Conservation (phyloP, 1,140 invertebrate species). For the Ceratina calcarata region DNA sequence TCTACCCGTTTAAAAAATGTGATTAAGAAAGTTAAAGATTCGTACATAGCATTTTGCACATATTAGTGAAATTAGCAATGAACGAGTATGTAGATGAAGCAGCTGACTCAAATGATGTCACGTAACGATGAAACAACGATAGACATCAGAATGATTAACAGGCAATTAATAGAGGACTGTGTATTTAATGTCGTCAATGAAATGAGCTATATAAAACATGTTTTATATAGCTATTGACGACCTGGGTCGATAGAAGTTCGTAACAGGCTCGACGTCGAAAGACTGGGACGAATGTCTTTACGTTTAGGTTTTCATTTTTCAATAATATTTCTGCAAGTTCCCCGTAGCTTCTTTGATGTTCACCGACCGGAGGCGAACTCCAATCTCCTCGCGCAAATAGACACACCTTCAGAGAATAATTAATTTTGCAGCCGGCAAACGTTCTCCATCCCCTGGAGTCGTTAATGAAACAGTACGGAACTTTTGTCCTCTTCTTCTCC, state of each 20-base stretch:
- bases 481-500: neutral
- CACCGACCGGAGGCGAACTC: neutral
- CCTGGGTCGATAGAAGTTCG: no score
- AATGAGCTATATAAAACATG: no score
- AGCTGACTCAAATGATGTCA: neutral
- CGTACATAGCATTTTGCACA: no score
- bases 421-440: slow-evolving; percentile 36
- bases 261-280: no score
- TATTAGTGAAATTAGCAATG: no score
- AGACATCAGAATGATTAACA: slow-evolving; percentile 7
- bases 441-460: slow-evolving; percentile 21
- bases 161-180: slow-evolving; percentile 16
- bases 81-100: neutral
- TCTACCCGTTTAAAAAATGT: no score
- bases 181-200: slow-evolving; percentile 15
- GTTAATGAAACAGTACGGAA: slow-evolving; percentile 29
- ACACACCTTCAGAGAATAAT: slow-evolving; percentile 39
- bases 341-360: slow-evolving; percentile 21
- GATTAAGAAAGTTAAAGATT: no score
- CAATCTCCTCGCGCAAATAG: slow-evolving; percentile 30
- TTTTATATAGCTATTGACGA: no score
- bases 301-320: neutral
- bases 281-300: neutral
- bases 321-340: slow-evolving; percentile 22
- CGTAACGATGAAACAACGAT: slow-evolving; percentile 12